Evolutionary conservation across 92 coral and sea anemone genomes (phyloP).

Genomic region (Palythoa caribaeorum): DNA sequence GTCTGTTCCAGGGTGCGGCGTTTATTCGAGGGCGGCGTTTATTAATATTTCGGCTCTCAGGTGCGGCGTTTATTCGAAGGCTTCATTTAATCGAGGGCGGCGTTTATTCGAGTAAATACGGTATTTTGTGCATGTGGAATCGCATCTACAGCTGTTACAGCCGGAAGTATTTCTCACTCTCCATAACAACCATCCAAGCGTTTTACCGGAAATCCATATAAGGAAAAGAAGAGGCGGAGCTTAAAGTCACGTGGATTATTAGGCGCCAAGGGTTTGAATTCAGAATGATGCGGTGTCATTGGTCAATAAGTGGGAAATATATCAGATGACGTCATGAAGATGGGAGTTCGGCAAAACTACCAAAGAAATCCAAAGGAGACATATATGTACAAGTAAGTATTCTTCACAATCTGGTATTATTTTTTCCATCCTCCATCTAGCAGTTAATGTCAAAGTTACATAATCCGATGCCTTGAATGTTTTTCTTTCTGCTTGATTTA

Average conservation of each 20-base stretch:
- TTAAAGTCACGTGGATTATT: conserved; percentile 82
- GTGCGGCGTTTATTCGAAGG: too few relatives aligned
- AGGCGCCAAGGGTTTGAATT: conserved; percentile 98
- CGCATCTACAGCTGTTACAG: not conserved
- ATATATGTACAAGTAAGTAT: conserved; percentile 70
- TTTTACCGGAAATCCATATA: conserved; percentile 83
- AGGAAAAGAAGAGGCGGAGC: conserved; percentile 81
- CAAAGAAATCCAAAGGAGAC: conserved; percentile 76
- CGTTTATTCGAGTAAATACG: too few relatives aligned
- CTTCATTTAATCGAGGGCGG: too few relatives aligned
- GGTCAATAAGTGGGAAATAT: conserved; percentile 72
- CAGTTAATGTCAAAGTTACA: not conserved
- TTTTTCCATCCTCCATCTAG: conserved; percentile 72
- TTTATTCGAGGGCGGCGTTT: too few relatives aligned
- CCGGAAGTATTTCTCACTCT: conserved; percentile 56
- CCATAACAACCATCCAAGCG: conserved; percentile 61
- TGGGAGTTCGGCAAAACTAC: conserved; percentile 82
- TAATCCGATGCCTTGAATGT: not conserved
- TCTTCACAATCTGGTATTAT: conserved; percentile 78
- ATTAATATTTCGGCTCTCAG: too few relatives aligned
- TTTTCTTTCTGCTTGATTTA: conserved; percentile 4
- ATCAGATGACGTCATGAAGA: conserved; percentile 87
- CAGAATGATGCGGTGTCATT: conserved; percentile 68
- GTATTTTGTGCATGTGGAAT: too few relatives aligned
- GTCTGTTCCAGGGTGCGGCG: too few relatives aligned